Percentiles rank a stretch among this genome's conserved stretches.
phyloP scores from a whole-genome alignment of 2,797 vertebrate genomes.

The Heliangelus exortis region DNA sequence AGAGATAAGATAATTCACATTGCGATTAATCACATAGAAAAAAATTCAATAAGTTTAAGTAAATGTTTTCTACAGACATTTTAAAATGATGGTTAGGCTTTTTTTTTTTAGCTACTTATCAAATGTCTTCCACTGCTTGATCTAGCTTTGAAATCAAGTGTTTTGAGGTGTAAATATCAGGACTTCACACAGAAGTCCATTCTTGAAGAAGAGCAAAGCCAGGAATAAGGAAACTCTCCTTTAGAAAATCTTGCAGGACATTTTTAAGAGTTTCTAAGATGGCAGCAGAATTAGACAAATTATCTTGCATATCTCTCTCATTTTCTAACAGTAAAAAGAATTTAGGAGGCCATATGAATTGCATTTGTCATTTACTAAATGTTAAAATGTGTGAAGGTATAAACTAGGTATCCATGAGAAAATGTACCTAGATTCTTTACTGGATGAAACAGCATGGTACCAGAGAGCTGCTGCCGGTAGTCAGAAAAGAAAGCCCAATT shows the following conservation, averaged over 20 bases:
- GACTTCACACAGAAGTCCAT: conserved; percentile 18
- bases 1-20: neutral
- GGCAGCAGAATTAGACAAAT: neutral
- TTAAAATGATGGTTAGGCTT: neutral
- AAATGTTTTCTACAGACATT: conserved; percentile 11
- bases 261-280: conserved; percentile 29
- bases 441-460: neutral
- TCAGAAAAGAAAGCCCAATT: neutral
- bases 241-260: conserved; percentile 16
- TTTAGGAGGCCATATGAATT: neutral
- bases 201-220: neutral
- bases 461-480: neutral
- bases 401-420: neutral
- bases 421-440: neutral
- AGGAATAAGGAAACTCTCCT: neutral
- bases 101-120: neutral
- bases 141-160: conserved; percentile 40
- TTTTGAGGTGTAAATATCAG: neutral
- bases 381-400: neutral
- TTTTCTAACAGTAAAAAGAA: neutral
- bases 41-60: neutral
- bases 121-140: neutral
- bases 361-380: conserved; percentile 8
- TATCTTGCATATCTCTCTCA: neutral
- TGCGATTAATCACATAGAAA: neutral